Percentiles rank a stretch among this genome's conserved stretches.
These are phyloP conservation scores for Turnix velox DNA, from an alignment of 2,113 vertebrate genomes.

Conservation along the genomic window DNA sequence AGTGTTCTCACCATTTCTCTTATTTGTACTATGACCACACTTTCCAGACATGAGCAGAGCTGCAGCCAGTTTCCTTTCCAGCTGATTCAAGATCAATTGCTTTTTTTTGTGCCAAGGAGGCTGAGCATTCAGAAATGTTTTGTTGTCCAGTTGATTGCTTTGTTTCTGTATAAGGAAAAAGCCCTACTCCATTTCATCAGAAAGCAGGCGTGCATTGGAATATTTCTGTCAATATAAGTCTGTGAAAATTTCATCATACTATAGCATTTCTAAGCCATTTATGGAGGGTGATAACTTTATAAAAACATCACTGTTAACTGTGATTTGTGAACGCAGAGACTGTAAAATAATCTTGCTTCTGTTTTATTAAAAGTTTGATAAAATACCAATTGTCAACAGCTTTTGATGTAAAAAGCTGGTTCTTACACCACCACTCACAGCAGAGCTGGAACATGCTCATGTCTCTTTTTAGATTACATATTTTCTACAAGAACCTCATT, in stretches of 20 bases:
- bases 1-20: background rate
- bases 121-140: background rate
- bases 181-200: background rate
- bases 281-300: background rate
- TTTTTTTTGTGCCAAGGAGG: background rate
- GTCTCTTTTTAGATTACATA: background rate
- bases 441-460: background rate
- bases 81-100: background rate
- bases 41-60: too few species aligned
- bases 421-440: background rate
- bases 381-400: background rate
- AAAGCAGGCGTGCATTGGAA: background rate
- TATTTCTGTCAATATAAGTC: background rate
- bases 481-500: background rate
- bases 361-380: background rate
- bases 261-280: background rate
- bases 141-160: background rate
- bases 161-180: background rate
- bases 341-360: background rate
- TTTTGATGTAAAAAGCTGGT: too few species aligned
- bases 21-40: background rate
- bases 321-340: background rate
- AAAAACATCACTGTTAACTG: background rate
- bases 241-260: background rate
- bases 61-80: background rate